These are phyloP conservation scores for Clarias batrachus DNA, from an alignment of 2,113 vertebrate species.

Conservation along the genomic window DNA sequence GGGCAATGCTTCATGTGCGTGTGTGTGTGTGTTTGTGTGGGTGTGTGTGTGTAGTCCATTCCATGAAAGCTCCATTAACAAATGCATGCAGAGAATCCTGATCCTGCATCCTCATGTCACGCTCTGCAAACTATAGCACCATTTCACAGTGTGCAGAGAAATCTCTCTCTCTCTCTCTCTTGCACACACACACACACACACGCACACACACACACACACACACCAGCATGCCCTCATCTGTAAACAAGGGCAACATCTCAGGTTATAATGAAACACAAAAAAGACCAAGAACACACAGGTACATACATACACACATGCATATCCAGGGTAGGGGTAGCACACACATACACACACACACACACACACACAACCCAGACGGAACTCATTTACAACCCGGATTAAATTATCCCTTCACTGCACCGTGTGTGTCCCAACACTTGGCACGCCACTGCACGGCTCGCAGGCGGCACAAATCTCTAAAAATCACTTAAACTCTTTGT, in stretches of 20 bases:
- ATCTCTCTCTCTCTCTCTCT: not conserved
- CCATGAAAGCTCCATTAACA: conserved; percentile 39
- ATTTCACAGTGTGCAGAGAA: conserved; percentile 33
- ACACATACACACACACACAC: not conserved
- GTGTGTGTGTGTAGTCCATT: conserved; percentile 6
- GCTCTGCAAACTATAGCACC: conserved; percentile 25
- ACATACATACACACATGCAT: not conserved
- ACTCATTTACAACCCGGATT: conserved; percentile 28
- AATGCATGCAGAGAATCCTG: conserved; percentile 43
- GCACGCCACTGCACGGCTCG: not conserved
- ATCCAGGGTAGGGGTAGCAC: not conserved
- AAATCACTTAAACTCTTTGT: conserved; percentile 16
- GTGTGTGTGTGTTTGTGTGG: not conserved
- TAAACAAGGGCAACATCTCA: conserved; percentile 15
- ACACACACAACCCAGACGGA: conserved; percentile 20
- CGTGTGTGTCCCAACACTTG: conserved; percentile 30
- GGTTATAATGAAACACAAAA: not conserved
- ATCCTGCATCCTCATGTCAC: conserved; percentile 29
- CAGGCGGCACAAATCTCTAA: conserved; percentile 2
- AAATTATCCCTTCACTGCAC: conserved; percentile 17
- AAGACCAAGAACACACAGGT: not conserved
- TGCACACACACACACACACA: conserved; percentile 13
- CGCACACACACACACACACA: conserved; percentile 20
- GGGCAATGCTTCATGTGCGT: not conserved
- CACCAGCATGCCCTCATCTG: not conserved